Percentiles rank a stretch among this genome's conserved stretches.
These are phyloP conservation scores for Cacatua alba DNA, from an alignment of 2,113 vertebrate species.

Conservation along the genomic window DNA sequence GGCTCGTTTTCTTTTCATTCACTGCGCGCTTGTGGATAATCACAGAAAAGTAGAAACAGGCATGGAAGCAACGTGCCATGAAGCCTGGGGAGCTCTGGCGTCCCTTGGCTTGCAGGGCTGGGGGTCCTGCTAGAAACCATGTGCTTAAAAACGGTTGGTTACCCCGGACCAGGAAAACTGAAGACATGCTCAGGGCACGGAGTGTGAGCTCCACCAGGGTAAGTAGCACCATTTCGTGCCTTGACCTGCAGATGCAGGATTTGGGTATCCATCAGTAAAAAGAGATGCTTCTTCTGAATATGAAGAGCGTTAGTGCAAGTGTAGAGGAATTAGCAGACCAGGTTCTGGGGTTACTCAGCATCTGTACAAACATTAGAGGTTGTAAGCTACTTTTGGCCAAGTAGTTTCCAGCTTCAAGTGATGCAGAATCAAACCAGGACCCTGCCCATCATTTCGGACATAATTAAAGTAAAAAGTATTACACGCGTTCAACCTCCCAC, in stretches of 20 bases:
- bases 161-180: background rate
- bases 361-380: no score
- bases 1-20: no score
- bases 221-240: rapidly evolving
- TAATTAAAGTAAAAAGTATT: background rate
- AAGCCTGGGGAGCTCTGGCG: no score
- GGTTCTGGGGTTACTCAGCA: background rate
- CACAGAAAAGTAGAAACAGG: no score
- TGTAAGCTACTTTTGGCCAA: background rate
- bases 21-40: rapidly evolving
- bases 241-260: rapidly evolving
- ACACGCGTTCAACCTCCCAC: rapidly evolving
- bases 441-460: background rate
- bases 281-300: no score
- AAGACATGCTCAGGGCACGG: rapidly evolving
- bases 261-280: background rate
- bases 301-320: background rate
- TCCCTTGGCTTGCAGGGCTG: background rate
- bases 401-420: rapidly evolving
- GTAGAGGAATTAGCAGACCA: background rate
- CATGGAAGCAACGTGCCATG: rapidly evolving
- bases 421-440: background rate
- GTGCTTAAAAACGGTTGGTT: background rate
- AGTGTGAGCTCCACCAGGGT: rapidly evolving
- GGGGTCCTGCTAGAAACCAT: rapidly evolving